A percentile compares a stretch with the other conserved stretches of the same genome.
Conservation (phyloP, 2,888 invertebrate species). For the Argyresthia goedartella region DNA sequence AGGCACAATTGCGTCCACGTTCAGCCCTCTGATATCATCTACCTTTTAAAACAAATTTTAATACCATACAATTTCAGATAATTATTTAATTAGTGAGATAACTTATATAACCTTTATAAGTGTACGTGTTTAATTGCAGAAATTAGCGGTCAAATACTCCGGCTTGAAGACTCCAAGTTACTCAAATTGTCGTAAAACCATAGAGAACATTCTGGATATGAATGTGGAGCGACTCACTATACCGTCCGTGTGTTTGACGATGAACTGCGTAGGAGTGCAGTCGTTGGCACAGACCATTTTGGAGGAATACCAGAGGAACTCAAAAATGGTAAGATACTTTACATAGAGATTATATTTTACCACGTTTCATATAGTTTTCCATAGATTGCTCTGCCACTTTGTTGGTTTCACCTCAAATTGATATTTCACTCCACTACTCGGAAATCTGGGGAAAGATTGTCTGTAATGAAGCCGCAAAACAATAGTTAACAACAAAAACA, state of each 20-base stretch:
- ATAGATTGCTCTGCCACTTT: too few relatives aligned
- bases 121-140: conserved; percentile 37
- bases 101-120: too few relatives aligned
- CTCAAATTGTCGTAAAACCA: conserved; percentile 63
- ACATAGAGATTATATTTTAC: not conserved
- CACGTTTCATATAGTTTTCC: not conserved
- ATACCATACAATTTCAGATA: too few relatives aligned
- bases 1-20: too few relatives aligned
- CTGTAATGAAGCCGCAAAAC: too few relatives aligned
- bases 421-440: too few relatives aligned
- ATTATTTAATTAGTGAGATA: too few relatives aligned
- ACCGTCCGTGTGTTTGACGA: conserved; percentile 67
- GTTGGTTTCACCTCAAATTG: too few relatives aligned
- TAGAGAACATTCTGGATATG: conserved; percentile 73
- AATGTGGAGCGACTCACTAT: conserved; percentile 61
- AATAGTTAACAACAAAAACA: too few relatives aligned
- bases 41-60: too few relatives aligned
- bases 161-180: conserved; percentile 69
- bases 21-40: too few relatives aligned
- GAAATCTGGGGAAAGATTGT: too few relatives aligned
- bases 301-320: conserved; percentile 52
- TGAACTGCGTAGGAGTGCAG: conserved; percentile 57
- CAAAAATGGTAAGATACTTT: conserved; percentile 40
- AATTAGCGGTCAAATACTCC: conserved; percentile 69
- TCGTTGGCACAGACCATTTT: conserved; percentile 67